Conservation (phyloP, 1,140 invertebrate genomes). For the Cyclargus thomasi region DNA sequence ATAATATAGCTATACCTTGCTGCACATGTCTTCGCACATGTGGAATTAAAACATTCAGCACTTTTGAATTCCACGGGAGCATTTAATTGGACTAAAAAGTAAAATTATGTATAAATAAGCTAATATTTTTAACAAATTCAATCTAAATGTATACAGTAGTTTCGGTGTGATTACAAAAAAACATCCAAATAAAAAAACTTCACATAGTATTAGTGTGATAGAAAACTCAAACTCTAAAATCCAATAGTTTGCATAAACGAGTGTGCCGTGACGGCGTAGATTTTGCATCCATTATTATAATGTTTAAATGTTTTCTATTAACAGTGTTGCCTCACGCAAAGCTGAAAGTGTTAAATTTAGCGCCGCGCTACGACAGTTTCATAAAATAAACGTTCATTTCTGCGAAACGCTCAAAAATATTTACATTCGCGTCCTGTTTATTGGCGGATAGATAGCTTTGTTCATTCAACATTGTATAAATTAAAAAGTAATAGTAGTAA, state of each 20-base stretch:
- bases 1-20: too few relatives aligned
- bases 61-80: too few relatives aligned
- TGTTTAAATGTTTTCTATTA: slow-evolving; percentile 30
- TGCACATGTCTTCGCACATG: too few relatives aligned
- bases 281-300: slow-evolving; percentile 14
- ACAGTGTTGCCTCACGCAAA: slow-evolving; percentile 23
- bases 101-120: too few relatives aligned
- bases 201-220: not conserved
- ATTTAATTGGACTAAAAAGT: too few relatives aligned
- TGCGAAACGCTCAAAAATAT: slow-evolving; percentile 13
- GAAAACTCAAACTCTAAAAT: not conserved
- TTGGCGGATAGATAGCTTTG: not conserved
- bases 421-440: slow-evolving; percentile 6
- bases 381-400: slow-evolving; percentile 27
- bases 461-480: not conserved
- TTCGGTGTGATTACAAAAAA: too few relatives aligned
- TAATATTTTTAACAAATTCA: too few relatives aligned
- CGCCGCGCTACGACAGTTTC: slow-evolving; percentile 14
- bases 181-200: too few relatives aligned
- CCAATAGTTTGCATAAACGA: not conserved
- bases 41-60: too few relatives aligned
- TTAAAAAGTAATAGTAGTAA: not conserved
- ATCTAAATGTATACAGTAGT: too few relatives aligned
- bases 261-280: not conserved
- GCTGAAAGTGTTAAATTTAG: slow-evolving; percentile 17